phyloP scores from a whole-genome alignment of 2,888 invertebrate species.

The Cinara cedri region DNA sequence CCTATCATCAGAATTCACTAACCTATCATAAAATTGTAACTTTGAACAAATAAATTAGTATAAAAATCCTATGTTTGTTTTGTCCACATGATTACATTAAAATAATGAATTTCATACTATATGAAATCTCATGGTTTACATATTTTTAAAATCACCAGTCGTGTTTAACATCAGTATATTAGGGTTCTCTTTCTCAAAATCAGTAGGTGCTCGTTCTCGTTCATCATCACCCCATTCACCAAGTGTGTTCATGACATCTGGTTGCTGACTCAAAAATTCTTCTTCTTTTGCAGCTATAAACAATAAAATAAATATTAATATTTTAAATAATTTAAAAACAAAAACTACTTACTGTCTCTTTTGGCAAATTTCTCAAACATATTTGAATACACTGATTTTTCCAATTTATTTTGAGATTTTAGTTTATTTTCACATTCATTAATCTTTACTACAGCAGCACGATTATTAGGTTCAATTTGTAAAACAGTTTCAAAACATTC shows the following conservation, averaged over 20 bases:
- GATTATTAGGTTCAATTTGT: constrained; percentile 82
- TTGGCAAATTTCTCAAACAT: constrained; percentile 94
- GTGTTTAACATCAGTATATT: constrained; percentile 77
- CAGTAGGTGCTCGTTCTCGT: constrained; percentile 73
- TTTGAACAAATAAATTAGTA: constrained; percentile 43
- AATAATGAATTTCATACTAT: neutral
- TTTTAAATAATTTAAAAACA: constrained; percentile 22
- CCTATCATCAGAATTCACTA: constrained; percentile 3
- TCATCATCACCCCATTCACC: constrained; percentile 68
- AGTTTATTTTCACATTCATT: constrained; percentile 74
- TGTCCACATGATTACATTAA: neutral
- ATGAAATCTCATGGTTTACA: constrained; percentile 64
- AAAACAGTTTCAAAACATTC: constrained; percentile 79
- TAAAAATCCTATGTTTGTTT: constrained; percentile 19
- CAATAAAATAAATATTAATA: constrained; percentile 53
- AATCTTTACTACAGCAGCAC: constrained; percentile 82
- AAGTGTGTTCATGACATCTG: constrained; percentile 73
- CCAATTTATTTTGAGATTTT: constrained; percentile 77
- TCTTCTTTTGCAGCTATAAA: constrained; percentile 70
- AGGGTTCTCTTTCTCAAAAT: constrained; percentile 80
- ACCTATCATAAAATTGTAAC: constrained; percentile 49
- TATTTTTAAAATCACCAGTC: constrained; percentile 77
- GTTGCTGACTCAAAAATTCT: constrained; percentile 70
- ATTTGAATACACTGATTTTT: constrained; percentile 87
- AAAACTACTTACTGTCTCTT: constrained; percentile 70